Base-by-base conservation (phyloP, 2,888 invertebrate genomes). In the Drosophila histrio region DNA sequence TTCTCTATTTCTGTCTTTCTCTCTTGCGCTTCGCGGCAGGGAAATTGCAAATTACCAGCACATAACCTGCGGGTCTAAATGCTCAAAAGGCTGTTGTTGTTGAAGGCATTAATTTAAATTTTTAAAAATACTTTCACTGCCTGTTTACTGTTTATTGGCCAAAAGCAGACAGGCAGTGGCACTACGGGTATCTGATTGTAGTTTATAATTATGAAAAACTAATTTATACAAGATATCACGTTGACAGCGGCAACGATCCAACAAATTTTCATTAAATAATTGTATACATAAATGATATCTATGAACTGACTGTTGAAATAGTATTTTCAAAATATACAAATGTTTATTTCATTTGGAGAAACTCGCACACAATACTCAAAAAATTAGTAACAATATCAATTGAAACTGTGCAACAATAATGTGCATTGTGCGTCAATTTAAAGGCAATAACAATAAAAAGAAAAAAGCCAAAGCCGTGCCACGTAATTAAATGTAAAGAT, bases 41-140 rank as follows among this genome's bases (percentile, higher is more conserved):
- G 64, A 86, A 86, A 86, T 88, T 79, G 87, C 87, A 77, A 87
- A 86, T 82, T 88, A 62, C 83, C 77, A 63, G 47, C 75, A 71
- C 72, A 88, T 77, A 79, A 79, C 80, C 87, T 61, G 69, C 70
- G 72, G 79, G 52, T 72, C 64, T 53, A 66, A 67, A 54, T 71
- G 77, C 41, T 47, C 58, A 39, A 63, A 60, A 32, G 30, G 58
- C 6, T n/a, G 39, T 19, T 21, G 30, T 46, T 44, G 60, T 38
- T 44, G 53, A 50, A 36, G 64, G 66, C 68, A 67, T 76, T 82
- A 68, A 77, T 79, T 83, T 82, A 74, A 73, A 79, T 66, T 76
- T 72, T 47, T 38, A 1, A 69, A 76, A 77, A 69, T 77, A 88
- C 88, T 83, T 83, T 83, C 88, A 83, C 88, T 87, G 77, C 38